phyloP scores from a whole-genome alignment of 2,888 invertebrate genomes.

The Cryptus viduatorius region DNA sequence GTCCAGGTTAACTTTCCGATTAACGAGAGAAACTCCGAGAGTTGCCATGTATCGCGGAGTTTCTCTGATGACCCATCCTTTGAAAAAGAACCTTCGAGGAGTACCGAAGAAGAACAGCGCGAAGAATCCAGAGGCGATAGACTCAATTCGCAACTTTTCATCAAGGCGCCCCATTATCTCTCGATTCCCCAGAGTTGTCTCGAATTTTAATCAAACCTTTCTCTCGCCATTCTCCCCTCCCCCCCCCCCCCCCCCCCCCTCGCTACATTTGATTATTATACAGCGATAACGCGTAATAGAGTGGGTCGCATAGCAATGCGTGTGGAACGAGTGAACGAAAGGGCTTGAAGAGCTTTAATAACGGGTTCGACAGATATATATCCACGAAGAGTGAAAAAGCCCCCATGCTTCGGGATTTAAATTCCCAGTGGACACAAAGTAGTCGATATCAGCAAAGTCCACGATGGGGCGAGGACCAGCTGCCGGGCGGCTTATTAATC shows the following conservation, averaged over 20 bases:
- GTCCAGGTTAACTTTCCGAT: conserved; percentile 61
- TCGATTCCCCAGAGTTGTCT: conserved; percentile 19
- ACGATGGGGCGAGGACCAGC: conserved; percentile 36
- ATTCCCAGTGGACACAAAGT: conserved; percentile 30
- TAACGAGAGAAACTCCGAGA: conserved; percentile 53
- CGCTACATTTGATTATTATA: conserved; percentile 38
- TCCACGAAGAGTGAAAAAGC: conserved; percentile 45
- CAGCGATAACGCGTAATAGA: conserved; percentile 1
- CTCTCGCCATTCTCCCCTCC: neutral
- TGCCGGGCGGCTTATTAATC: conserved; percentile 58
- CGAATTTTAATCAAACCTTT: conserved; percentile 55
- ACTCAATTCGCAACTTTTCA: conserved; percentile 40
- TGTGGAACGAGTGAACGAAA: neutral
- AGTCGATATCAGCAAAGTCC: conserved; percentile 53
- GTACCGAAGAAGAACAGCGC: neutral
- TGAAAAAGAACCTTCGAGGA: conserved; percentile 15
- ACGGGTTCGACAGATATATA: conserved; percentile 27
- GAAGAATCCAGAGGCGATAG: conserved; percentile 39
- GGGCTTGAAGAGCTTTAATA: conserved; percentile 29
- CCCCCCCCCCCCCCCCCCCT: too few species aligned
- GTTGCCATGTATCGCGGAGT: conserved; percentile 17
- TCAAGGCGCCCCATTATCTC: conserved; percentile 42
- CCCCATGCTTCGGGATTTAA: conserved; percentile 34
- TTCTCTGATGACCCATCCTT: conserved; percentile 27
- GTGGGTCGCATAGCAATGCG: neutral